phyloP scores from a whole-genome alignment of 2,113 vertebrate genomes.

The Panthera leo region DNA sequence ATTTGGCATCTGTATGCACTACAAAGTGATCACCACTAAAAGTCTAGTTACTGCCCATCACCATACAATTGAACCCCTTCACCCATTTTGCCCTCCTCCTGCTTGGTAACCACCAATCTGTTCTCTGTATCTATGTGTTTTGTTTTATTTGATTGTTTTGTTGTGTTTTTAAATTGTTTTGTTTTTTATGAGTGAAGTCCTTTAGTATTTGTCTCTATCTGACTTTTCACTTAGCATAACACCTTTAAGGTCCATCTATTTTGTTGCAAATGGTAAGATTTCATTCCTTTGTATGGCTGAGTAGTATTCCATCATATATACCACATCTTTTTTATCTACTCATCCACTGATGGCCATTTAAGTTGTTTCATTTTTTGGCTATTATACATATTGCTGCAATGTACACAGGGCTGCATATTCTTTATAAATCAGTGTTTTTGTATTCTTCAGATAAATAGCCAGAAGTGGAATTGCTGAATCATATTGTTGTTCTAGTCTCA shows the following conservation, averaged over 20 bases:
- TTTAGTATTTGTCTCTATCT: background rate
- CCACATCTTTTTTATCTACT: background rate
- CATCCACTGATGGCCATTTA: background rate
- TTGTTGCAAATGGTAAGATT: background rate
- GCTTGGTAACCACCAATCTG: background rate
- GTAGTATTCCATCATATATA: background rate
- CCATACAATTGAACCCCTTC: background rate
- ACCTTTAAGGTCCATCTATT: background rate
- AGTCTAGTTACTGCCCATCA: background rate
- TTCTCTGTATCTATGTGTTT: background rate
- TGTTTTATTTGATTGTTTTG: background rate
- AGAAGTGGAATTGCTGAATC: background rate
- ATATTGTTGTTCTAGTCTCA: background rate
- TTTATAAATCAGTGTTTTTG: background rate
- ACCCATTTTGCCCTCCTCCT: background rate
- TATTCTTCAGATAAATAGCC: background rate
- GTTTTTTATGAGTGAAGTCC: background rate
- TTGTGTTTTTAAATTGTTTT: background rate
- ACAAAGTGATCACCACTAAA: background rate
- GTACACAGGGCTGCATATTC: background rate
- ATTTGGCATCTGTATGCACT: background rate
- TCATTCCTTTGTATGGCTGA: background rate
- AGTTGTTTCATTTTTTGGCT: background rate
- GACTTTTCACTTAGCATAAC: background rate
- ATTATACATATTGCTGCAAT: background rate